Conservation (phyloP, 2,113 vertebrate genomes). For the Chelonoidis abingdonii region DNA sequence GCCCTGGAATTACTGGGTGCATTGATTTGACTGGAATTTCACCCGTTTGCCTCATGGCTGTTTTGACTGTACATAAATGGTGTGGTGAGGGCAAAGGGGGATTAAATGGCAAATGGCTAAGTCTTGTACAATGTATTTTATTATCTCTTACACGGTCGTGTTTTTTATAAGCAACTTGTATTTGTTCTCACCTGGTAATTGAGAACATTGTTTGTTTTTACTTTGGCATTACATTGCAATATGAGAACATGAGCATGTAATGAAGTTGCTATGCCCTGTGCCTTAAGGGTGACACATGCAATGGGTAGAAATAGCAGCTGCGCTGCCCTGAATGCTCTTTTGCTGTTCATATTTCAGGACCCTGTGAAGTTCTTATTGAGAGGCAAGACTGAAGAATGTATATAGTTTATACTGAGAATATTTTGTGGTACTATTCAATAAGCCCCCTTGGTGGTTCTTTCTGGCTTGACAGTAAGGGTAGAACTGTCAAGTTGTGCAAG, state of each 20-base stretch:
- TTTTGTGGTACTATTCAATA: background rate
- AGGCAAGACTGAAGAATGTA: background rate
- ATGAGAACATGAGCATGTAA: background rate
- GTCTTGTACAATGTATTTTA: accelerated
- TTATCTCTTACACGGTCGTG: background rate
- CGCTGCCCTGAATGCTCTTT: background rate
- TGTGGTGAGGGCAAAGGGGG: background rate
- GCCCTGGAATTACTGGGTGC: background rate
- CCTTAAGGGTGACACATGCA: background rate
- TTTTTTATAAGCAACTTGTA: background rate
- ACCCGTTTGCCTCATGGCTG: background rate
- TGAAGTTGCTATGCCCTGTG: background rate
- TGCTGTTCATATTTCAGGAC: background rate
- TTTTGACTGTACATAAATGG: background rate
- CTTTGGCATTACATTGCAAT: background rate
- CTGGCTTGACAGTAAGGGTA: background rate
- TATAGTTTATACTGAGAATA: background rate
- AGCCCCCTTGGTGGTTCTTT: background rate
- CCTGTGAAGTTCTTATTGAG: background rate
- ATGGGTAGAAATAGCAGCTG: background rate
- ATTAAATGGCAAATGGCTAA: background rate
- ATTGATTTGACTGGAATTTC: background rate
- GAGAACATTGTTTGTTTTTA: background rate
- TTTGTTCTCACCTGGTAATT: background rate
- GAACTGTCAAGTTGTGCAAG: background rate